A percentile compares a stretch with the other conserved stretches of the same genome.
Evolutionary conservation across 2,113 vertebrate genomes (phyloP).

Genomic region (Lagopus leucura): DNA sequence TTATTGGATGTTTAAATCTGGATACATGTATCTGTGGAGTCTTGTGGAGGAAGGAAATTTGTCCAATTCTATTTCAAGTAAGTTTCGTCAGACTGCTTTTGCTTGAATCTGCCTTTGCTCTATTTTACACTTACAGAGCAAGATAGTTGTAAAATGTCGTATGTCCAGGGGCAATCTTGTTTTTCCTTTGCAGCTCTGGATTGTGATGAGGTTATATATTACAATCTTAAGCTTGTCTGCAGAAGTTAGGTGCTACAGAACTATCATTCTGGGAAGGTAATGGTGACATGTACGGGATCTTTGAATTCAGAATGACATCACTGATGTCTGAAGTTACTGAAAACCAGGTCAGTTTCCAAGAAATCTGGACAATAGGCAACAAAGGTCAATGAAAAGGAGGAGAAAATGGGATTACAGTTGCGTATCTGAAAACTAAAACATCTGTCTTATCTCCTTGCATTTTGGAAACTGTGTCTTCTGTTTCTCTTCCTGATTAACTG

Average conservation of each 20-base stretch:
- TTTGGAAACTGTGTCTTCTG: background rate
- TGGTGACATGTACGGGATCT: background rate
- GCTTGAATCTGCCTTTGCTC: background rate
- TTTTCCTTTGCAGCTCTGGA: background rate
- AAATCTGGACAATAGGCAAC: background rate
- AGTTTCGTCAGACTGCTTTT: background rate
- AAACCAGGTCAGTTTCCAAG: background rate
- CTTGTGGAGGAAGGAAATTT: background rate
- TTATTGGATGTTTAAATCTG: background rate
- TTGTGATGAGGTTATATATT: background rate
- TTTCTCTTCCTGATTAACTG: background rate
- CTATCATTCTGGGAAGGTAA: background rate
- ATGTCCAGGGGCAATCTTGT: background rate
- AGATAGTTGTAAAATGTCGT: background rate
- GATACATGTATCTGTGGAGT: accelerated
- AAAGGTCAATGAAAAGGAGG: background rate
- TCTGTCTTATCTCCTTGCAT: background rate
- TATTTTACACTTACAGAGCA: background rate
- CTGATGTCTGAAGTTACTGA: background rate
- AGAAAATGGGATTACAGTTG: background rate
- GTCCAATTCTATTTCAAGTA: background rate
- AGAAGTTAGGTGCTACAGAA: background rate
- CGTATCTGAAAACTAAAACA: background rate
- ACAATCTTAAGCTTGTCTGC: background rate
- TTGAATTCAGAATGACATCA: background rate